phyloP scores from a whole-genome alignment of 30 jellyfish, hydroid and myxozoan species.

The Euphysa ruthae region DNA sequence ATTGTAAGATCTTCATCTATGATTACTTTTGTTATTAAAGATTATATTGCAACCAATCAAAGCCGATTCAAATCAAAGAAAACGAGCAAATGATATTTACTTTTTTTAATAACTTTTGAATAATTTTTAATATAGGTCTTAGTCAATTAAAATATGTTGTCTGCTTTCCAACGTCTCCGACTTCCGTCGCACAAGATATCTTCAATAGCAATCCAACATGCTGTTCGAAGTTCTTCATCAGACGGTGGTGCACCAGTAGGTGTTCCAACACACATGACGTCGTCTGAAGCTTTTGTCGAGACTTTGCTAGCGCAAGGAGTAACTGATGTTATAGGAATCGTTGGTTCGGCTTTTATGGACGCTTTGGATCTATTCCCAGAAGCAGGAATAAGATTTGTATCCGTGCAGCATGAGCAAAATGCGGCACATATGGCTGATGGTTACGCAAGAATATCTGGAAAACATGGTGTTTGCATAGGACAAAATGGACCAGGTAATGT shows the following conservation, averaged over 20 bases:
- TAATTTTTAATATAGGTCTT: no score
- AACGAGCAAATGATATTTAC: no score
- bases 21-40: no score
- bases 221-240: neutral
- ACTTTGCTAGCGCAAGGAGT: constrained; percentile 74
- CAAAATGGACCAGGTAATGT: constrained; percentile 96
- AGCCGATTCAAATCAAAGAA: no score
- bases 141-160: no score
- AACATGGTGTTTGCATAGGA: constrained; percentile 77
- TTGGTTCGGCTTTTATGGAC: constrained; percentile 87
- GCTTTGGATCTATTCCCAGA: constrained; percentile 78
- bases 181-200: neutral
- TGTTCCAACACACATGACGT: constrained; percentile 63
- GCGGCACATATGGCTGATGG: constrained; percentile 95
- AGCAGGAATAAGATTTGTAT: constrained; percentile 65
- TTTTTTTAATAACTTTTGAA: no score
- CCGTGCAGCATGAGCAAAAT: constrained; percentile 84
- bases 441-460: constrained; percentile 62
- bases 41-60: no score
- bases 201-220: neutral
- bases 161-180: no score
- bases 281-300: constrained; percentile 78
- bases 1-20: no score
- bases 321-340: constrained; percentile 72
- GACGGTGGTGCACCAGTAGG: constrained; percentile 8